Evolutionary conservation across 2,888 invertebrate genomes (phyloP), one percentile per base, ranked within the genome.

Genomic region (Tetragonisca angustula): DNA sequence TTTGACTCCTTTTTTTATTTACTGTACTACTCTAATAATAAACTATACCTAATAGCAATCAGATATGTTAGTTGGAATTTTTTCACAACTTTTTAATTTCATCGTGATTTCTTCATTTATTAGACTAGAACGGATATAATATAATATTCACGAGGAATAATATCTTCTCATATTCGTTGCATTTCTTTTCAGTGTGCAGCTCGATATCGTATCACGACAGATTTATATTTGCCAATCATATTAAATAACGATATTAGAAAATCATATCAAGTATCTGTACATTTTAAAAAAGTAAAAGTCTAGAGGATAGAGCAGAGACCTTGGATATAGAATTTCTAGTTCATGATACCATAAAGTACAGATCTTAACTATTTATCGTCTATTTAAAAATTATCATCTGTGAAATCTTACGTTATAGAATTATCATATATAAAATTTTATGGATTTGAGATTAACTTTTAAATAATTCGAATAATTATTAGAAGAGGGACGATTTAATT

Each of bases 221-320:
- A 81, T 67, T 68, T 71, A 61, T 75, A 49, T 78, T 27, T 72
- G 27, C 43, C 56, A 50, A 62, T 65, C 77, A 62, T 84, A 84
- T 84, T 82, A 67, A 52, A 78, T 84, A 24, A 78, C 84, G 56
- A 78, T 54, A 62, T 62, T 19, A 49, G n/a, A 69, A 32, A 54
- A 49, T 79, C 36, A 32, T 83, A 74, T 67, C 75, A 62, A 27
- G 79, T 81, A 19, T 64, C 64, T 59, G 15, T n/a, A n/a, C 13
- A 59, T 2, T n/a, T 15, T 59, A 43, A 43, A 43, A 27, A 9
- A 0, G 9, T 43, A 43, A 43, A 43, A 43, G 43, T 43, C 43
- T 43, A 43, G 43, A 65, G n/a, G 21, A 13, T 72, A 72, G 36
- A 56, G 9, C 65, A 68, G 19, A 61, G 49, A 54, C 73, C 17